Conservation (phyloP, 2,797 vertebrate species). For the Cossypha niveicapilla region DNA sequence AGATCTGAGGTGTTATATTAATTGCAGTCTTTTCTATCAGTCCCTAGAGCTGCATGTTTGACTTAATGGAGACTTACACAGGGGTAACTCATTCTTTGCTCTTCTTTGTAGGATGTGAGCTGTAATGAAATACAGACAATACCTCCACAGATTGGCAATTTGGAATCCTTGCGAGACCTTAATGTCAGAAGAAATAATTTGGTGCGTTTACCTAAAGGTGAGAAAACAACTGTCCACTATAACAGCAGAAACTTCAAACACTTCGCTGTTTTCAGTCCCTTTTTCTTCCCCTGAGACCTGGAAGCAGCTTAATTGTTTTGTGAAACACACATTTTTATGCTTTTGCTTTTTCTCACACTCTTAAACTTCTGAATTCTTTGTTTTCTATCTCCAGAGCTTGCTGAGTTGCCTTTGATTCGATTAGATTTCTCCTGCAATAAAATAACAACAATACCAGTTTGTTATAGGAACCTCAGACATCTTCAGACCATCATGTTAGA, state of each 20-base stretch:
- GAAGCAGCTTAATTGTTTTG: neutral
- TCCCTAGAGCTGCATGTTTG: neutral
- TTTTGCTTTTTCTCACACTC: neutral
- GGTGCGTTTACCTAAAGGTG: constrained; percentile 86
- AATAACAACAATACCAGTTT: constrained; percentile 89
- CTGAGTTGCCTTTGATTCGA: constrained; percentile 90
- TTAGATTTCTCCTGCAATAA: constrained; percentile 98
- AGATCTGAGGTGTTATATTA: neutral
- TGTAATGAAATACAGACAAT: constrained; percentile 96
- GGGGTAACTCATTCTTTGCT: neutral
- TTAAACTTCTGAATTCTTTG: constrained; percentile 1
- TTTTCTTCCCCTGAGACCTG: neutral
- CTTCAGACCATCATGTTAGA: constrained; percentile 91
- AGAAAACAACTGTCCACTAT: neutral
- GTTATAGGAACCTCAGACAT: constrained; percentile 88
- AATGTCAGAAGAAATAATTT: constrained; percentile 95
- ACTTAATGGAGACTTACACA: neutral
- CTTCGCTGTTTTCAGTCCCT: neutral
- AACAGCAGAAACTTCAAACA: neutral
- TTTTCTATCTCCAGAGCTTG: constrained; percentile 80
- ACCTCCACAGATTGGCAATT: constrained; percentile 87
- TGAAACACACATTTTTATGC: neutral
- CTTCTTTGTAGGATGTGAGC: constrained; percentile 87
- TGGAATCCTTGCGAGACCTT: constrained; percentile 89
- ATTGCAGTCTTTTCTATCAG: neutral